A percentile compares a stretch with the other conserved stretches of the same genome.
phyloP scores from a whole-genome alignment of 2,797 vertebrate genomes.

The Linurgus olivaceus region DNA sequence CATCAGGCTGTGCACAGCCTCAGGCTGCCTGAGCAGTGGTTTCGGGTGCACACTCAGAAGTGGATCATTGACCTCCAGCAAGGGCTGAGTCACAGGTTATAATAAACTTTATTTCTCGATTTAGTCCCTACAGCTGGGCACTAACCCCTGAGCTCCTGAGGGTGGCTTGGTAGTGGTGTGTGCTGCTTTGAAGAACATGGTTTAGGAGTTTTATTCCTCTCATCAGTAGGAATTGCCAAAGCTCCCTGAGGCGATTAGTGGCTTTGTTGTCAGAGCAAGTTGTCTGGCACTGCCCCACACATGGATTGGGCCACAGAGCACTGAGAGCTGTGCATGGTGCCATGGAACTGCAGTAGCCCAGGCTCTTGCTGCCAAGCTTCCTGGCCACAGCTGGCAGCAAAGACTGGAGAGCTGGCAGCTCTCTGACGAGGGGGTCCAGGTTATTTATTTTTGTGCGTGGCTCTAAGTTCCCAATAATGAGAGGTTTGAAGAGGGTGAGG shows the following conservation, averaged over 20 bases:
- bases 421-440: background rate
- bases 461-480: background rate
- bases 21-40: background rate
- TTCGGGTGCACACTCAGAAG: background rate
- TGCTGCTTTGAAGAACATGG: background rate
- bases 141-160: background rate
- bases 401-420: background rate
- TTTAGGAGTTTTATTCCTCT: background rate
- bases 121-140: background rate
- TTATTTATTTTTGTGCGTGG: background rate
- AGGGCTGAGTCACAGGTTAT: slow-evolving; percentile 50
- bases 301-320: background rate
- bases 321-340: background rate
- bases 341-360: background rate
- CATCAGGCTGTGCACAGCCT: background rate
- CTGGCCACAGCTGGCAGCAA: rapidly evolving
- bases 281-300: background rate
- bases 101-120: slow-evolving; percentile 25
- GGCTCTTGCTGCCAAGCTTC: background rate
- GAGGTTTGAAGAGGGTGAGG: background rate
- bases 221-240: background rate
- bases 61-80: background rate
- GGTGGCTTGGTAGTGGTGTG: rapidly evolving
- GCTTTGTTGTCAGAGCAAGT: background rate
- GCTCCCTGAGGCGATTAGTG: background rate